Evolutionary conservation across 2,888 invertebrate genomes (phyloP).

Genomic region (Drosophila robusta): DNA sequence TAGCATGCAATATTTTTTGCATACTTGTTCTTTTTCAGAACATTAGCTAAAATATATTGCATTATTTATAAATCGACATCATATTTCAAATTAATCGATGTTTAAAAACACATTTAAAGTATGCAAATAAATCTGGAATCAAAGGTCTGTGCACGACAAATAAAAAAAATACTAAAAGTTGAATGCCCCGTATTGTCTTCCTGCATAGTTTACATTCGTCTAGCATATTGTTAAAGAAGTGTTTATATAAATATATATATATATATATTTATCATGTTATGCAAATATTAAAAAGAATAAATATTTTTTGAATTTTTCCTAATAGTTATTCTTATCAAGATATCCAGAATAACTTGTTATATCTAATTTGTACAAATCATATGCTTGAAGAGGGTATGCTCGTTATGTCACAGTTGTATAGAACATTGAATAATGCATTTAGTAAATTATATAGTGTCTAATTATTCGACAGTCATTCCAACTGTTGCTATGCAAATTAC

Average conservation of each 20-base stretch:
- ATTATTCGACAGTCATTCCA: background rate
- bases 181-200: conserved; percentile 25
- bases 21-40: background rate
- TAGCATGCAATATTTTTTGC: background rate
- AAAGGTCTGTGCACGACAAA: conserved; percentile 11
- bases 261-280: conserved; percentile 25
- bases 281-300: conserved; percentile 32
- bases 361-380: background rate
- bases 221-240: background rate
- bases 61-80: conserved; percentile 13
- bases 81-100: conserved; percentile 27
- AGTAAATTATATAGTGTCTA: background rate
- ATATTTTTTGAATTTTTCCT: conserved; percentile 5
- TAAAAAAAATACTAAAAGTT: conserved; percentile 10
- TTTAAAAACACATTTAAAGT: background rate
- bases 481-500: conserved; percentile 1
- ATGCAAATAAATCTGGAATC: conserved; percentile 10
- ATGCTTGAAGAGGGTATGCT: background rate
- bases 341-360: conserved; percentile 37
- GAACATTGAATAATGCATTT: background rate
- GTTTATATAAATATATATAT: background rate
- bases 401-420: conserved; percentile 1
- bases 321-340: conserved; percentile 12
- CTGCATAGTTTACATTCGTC: conserved; percentile 26
- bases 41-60: conserved; percentile 1